A percentile compares a stretch with the other conserved stretches of the same genome.
phyloP scores from a whole-genome alignment of 2,797 vertebrate genomes.

The Sebastiscus albofasciatus region DNA sequence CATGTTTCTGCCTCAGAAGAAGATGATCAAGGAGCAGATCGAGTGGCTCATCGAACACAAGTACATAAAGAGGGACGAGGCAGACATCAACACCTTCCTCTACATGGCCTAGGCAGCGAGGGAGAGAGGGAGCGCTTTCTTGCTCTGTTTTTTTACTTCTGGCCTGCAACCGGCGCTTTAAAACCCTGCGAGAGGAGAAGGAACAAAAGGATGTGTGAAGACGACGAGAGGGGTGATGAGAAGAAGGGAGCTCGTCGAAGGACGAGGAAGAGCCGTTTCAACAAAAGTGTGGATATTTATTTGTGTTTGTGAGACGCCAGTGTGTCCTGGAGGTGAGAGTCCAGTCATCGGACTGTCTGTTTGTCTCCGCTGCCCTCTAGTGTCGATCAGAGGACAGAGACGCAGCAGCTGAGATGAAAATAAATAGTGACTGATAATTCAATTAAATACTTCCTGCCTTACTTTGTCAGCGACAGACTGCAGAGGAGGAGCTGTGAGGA shows the following conservation, averaged over 20 bases:
- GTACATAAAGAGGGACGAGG: constrained; percentile 96
- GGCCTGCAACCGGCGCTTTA: constrained; percentile 37
- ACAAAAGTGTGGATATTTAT: constrained; percentile 41
- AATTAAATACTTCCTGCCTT: constrained; percentile 94
- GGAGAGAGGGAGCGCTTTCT: neutral
- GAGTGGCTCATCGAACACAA: constrained; percentile 99
- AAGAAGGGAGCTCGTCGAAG: neutral
- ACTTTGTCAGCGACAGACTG: constrained; percentile 77
- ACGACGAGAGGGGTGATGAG: neutral
- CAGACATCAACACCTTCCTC: constrained; percentile 96
- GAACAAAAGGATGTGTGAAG: constrained; percentile 9
- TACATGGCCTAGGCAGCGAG: constrained; percentile 91
- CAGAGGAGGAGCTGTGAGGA: constrained; percentile 31
- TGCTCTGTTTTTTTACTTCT: constrained; percentile 32
- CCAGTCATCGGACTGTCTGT: constrained; percentile 54
- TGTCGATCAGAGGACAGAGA: constrained; percentile 26
- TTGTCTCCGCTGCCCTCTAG: constrained; percentile 67
- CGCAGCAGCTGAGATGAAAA: constrained; percentile 81
- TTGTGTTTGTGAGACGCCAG: constrained; percentile 47
- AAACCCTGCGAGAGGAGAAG: constrained; percentile 19
- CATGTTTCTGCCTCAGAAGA: constrained; percentile 99
- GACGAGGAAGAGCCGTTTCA: constrained; percentile 35
- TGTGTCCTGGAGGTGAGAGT: constrained; percentile 30
- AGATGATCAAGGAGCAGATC: constrained; percentile 99
- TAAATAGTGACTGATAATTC: constrained; percentile 75